These are phyloP conservation scores for Prionace glauca DNA, from an alignment of 2,797 vertebrate species.

Conservation along the genomic window DNA sequence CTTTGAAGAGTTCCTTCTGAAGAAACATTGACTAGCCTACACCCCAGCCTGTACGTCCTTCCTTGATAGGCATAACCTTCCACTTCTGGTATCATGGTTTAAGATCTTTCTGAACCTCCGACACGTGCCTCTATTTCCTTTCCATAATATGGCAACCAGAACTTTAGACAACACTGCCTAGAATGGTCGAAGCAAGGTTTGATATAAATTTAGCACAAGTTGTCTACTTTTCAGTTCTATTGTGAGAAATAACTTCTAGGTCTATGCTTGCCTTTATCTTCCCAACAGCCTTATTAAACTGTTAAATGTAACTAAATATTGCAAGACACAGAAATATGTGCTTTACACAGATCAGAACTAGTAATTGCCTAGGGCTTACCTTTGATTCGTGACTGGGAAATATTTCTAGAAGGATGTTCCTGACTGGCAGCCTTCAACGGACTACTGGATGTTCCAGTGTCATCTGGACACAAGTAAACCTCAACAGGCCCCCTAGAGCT, in stretches of 20 bases:
- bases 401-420: slow-evolving; percentile 64
- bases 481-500: slow-evolving; percentile 88
- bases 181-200: not conserved
- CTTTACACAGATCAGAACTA: not conserved
- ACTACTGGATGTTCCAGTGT: slow-evolving; percentile 59
- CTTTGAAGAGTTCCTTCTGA: not conserved
- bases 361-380: slow-evolving; percentile 51
- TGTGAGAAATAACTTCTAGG: not conserved
- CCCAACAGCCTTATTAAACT: too few relatives aligned
- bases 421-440: slow-evolving; percentile 59
- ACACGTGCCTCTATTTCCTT: not conserved
- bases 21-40: not conserved
- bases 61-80: not conserved
- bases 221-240: not conserved
- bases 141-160: not conserved
- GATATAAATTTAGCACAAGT: not conserved
- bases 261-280: not conserved
- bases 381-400: slow-evolving; percentile 66
- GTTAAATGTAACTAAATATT: not conserved
- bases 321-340: not conserved
- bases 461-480: slow-evolving; percentile 83
- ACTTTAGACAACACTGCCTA: not conserved
- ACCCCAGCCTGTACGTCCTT: not conserved
- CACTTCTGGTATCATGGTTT: not conserved
- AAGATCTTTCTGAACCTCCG: not conserved